phyloP scores from a whole-genome alignment of 2,797 vertebrate species.

The Bovichtus variegatus region DNA sequence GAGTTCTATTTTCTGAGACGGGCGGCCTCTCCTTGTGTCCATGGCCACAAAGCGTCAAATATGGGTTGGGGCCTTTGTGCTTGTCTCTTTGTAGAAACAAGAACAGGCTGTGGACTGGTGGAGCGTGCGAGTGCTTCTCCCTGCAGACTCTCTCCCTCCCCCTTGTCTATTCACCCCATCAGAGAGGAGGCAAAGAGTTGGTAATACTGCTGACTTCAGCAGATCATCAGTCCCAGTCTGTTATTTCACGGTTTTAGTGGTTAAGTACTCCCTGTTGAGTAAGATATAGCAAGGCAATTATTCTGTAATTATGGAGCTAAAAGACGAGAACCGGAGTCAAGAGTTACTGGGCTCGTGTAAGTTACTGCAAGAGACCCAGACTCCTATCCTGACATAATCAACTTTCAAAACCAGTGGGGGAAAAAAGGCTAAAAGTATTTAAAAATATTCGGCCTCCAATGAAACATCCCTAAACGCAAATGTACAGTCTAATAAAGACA shows the following conservation, averaged over 20 bases:
- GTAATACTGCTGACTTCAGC: slow-evolving; percentile 71
- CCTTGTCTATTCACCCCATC: slow-evolving; percentile 58
- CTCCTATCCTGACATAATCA: background rate
- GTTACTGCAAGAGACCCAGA: slow-evolving; percentile 27
- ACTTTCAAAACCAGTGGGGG: background rate
- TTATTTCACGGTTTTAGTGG: slow-evolving; percentile 74
- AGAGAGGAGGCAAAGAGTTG: slow-evolving; percentile 49
- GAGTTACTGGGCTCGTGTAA: slow-evolving; percentile 37
- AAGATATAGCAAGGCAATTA: slow-evolving; percentile 72
- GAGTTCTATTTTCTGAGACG: slow-evolving; percentile 83
- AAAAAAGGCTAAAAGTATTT: background rate
- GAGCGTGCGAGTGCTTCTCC: slow-evolving; percentile 57
- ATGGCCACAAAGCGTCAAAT: slow-evolving; percentile 68
- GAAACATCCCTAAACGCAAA: background rate
- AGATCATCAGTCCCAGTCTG: slow-evolving; percentile 71
- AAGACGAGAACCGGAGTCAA: slow-evolving; percentile 58
- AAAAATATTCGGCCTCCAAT: background rate
- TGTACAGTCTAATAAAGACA: background rate
- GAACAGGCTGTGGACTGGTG: slow-evolving; percentile 73
- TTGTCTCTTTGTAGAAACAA: slow-evolving; percentile 59
- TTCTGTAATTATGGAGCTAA: slow-evolving; percentile 76
- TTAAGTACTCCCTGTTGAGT: slow-evolving; percentile 75
- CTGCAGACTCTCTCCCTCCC: slow-evolving; percentile 51
- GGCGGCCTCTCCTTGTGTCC: slow-evolving; percentile 77
- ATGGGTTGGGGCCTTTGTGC: slow-evolving; percentile 69